Conservation (phyloP, 2,113 vertebrate genomes). For the Cyprinodon brontotheroides region DNA sequence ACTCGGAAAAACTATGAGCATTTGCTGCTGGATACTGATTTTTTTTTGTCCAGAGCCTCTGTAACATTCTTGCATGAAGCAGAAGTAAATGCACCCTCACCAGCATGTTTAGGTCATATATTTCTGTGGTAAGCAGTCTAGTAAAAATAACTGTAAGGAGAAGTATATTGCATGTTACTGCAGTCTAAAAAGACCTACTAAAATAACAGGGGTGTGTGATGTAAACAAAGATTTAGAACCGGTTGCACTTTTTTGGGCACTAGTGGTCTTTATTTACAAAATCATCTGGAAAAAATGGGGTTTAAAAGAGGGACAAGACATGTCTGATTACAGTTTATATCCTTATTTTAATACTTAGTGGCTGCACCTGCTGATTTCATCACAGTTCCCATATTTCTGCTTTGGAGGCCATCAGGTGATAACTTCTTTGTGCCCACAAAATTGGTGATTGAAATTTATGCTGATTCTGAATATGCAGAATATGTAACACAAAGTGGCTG, state of each 20-base stretch:
- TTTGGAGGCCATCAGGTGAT: no score
- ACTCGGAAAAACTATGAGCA: conserved; percentile 28
- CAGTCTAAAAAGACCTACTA: no score
- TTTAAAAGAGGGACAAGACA: no score
- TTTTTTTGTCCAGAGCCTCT: not conserved
- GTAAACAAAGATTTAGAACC: no score
- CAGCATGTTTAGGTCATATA: not conserved
- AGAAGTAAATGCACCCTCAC: not conserved
- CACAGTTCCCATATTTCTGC: not conserved
- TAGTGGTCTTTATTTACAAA: no score
- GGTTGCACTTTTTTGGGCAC: no score
- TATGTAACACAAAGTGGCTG: no score
- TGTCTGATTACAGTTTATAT: not conserved
- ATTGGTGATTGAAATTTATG: no score
- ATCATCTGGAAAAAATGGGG: no score
- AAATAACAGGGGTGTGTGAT: no score
- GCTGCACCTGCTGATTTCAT: not conserved
- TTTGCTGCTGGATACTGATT: not conserved
- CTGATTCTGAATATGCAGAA: no score
- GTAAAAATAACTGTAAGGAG: conserved; percentile 15
- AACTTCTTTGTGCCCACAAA: no score
- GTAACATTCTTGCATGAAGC: not conserved
- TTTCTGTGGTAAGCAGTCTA: not conserved
- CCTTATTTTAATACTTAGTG: not conserved
- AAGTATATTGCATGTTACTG: not conserved